Base-by-base conservation (phyloP, 2,888 invertebrate species). In the Pandemis corylana region DNA sequence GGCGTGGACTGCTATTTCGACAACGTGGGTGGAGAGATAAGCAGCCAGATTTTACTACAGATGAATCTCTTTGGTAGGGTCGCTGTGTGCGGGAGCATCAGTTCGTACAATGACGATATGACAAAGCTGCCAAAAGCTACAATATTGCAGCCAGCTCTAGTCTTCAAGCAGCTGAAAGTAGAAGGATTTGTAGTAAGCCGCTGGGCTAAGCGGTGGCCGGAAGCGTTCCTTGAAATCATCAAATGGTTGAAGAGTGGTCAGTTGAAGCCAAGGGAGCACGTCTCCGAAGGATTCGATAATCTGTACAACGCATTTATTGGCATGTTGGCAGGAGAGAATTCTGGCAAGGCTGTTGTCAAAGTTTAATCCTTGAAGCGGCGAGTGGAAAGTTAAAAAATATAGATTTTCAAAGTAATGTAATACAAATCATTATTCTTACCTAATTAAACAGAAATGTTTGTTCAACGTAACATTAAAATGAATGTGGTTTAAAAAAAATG, bases 1-100 rank as follows among this genome's bases (percentile, higher is more conserved):
- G 97, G 97, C 9, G 90, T 97, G 0, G 97, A 97, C 82, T 96
- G 96, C 82, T 97, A 96, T 83, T 97, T 97, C 84, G 97, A 97
- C 84, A 97, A 97, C 85, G 97, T 96, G 7, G 96, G 96, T 20
- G 96, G 96, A 5, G 95, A 96, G 76, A 92, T 96, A 28, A 95
- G 96, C 68, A 95, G 94, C 68, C 86, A 86, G 0, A 95, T 96
- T 3, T 90, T 96, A 0, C 87, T 87, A 56, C 95, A 95, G 78
- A 96, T 96, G 96, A 96, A 95, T 76, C 64, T 71, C 7, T 90
- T 85, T 76, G 96, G 96, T 0, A 90, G 96, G 69, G 91, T 96
- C 36, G 88, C 96, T 1, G 94, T 96, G 0, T 96, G 96, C 82
- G 96, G 96, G 7, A 91, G 95, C 20, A 96, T 96, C 77, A 95